Base-by-base conservation (phyloP, 2,113 vertebrate species). In the Pseudorectes ferrugineus region DNA sequence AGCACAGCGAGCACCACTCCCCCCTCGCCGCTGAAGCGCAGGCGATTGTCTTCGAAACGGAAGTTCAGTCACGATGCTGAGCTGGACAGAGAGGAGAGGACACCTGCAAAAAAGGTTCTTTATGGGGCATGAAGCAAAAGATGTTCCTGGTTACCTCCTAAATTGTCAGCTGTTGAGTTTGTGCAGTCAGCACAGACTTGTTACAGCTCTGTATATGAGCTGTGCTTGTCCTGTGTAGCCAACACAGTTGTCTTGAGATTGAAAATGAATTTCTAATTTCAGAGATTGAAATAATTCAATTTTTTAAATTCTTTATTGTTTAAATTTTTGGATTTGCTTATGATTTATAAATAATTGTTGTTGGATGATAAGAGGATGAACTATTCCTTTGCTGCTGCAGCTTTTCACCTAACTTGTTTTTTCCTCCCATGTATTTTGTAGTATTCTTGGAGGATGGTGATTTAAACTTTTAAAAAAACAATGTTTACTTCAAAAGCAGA, bases 31-130 rank as follows among this genome's bases (percentile, higher is more conserved):
- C 97, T 97, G 94, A 99, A 99, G 85, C 98, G 99, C 31, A 97
- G 99, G 90, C 97, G 99, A 33, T 97, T 98, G 1, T 98, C 99
- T 33, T 97, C 98, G 1, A 99, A 99, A 96, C 98, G 99, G 74
- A 98, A 99, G 88, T 97, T 98, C 48, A 98, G 97, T 92, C 98
- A 97, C 0, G 98, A 99, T 81, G 97, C 98, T 5, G 98, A 99
- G 85, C 92, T 81, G 6, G 98, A 98, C 93, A 98, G 98, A 86
- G 97, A 98, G 33, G 98, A 99, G 54, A 97, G 98, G 63, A 98
- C 98, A 3, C 98, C 98, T 75, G 97, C 95, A 91, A 99, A 99
- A 97, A 99, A 99, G 99, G 99, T 99, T 94, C 77, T 88, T 70
- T 84, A 22, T 0, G 9, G 74, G 77, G 46, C 71, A 11, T 10